These are phyloP conservation scores for Dromius quadrimaculatus DNA, from an alignment of 2,888 invertebrate species.

Conservation along the genomic window DNA sequence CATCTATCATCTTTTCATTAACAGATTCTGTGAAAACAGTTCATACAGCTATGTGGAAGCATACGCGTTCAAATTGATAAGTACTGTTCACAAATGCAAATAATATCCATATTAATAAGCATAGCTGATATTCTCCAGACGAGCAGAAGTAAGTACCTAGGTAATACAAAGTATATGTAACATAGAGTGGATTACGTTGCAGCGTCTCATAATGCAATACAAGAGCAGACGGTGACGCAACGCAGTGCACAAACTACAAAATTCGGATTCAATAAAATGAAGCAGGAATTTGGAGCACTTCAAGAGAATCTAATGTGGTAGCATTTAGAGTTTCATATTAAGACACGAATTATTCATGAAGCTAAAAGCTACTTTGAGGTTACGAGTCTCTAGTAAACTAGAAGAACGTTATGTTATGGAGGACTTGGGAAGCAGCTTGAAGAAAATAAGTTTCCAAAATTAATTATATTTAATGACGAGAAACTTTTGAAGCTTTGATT, in stretches of 20 bases:
- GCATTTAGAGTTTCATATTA: conserved; percentile 43
- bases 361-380: conserved; percentile 34
- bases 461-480: too few relatives aligned
- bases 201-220: neutral
- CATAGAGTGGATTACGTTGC: neutral
- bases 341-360: conserved; percentile 46
- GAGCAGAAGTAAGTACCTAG: too few relatives aligned
- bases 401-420: conserved; percentile 20
- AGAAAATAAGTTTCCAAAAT: too few relatives aligned
- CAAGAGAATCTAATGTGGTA: conserved; percentile 9
- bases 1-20: too few relatives aligned
- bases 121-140: too few relatives aligned
- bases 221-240: conserved; percentile 4
- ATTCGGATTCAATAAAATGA: conserved; percentile 40
- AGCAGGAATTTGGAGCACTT: neutral
- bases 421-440: too few relatives aligned
- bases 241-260: conserved; percentile 29
- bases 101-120: too few relatives aligned
- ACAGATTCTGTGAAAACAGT: too few relatives aligned
- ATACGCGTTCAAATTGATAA: too few relatives aligned
- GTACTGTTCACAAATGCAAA: too few relatives aligned
- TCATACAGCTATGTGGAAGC: too few relatives aligned
- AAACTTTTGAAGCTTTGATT: too few relatives aligned
- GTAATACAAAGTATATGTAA: conserved; percentile 10
- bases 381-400: conserved; percentile 38